These are phyloP conservation scores for Orthonevra nobilis DNA, from an alignment of 2,888 invertebrate genomes.

Conservation along the genomic window DNA sequence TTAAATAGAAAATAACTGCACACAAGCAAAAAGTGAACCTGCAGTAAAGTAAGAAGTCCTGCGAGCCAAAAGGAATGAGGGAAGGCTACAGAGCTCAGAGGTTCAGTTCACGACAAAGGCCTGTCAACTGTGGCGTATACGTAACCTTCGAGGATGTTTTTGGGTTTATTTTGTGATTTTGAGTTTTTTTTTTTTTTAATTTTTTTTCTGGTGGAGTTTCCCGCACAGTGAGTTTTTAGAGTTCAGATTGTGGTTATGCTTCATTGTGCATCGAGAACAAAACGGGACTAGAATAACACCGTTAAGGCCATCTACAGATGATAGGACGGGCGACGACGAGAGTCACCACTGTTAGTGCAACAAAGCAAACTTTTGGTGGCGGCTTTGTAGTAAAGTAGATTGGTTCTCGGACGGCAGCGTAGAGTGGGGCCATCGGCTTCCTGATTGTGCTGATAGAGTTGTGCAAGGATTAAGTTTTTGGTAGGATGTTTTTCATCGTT, in stretches of 20 bases:
- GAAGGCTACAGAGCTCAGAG: constrained; percentile 26
- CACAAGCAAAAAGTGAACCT: constrained; percentile 47
- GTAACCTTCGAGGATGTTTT: constrained; percentile 57
- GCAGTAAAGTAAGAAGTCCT: constrained; percentile 17
- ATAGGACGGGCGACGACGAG: not conserved
- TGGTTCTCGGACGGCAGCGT: too few relatives aligned
- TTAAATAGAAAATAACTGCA: constrained; percentile 67
- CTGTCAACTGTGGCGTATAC: constrained; percentile 68
- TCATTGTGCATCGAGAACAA: constrained; percentile 66
- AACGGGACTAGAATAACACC: constrained; percentile 61
- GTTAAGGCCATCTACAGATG: constrained; percentile 49
- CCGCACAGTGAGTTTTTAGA: constrained; percentile 44
- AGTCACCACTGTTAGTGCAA: constrained; percentile 56
- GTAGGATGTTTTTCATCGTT: constrained; percentile 55
- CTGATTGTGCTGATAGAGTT: constrained; percentile 68
- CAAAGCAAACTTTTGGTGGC: constrained; percentile 62
- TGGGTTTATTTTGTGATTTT: too few relatives aligned
- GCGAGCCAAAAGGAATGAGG: not conserved
- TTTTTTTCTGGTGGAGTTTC: constrained; percentile 9
- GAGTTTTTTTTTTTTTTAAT: constrained; percentile 19
- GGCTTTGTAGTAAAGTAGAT: constrained; percentile 56
- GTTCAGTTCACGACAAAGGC: constrained; percentile 62
- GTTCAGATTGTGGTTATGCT: constrained; percentile 68
- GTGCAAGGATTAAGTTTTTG: constrained; percentile 65
- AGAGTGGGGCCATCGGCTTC: constrained; percentile 33